Base-by-base conservation (phyloP, 2,888 invertebrate genomes). In the Protodeltote pygarga region DNA sequence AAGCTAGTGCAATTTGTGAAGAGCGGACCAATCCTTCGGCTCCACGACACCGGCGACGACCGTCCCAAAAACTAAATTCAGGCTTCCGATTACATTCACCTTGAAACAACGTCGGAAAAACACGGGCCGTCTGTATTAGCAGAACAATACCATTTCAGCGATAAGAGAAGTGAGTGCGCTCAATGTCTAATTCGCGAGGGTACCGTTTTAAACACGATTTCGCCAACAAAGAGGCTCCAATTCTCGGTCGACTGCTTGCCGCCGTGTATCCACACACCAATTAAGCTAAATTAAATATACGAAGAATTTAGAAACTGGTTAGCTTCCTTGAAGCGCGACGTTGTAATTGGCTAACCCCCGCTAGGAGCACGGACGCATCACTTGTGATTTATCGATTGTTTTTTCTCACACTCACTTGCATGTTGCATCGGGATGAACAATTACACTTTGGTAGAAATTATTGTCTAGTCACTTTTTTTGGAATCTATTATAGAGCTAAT, bases 241-340 rank as follows among this genome's bases (percentile, higher is more conserved):
- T 87, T 88, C 85, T 87, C 87, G 89, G 89, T 90, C 86, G 83
- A 83, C 83, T 88, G 89, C 85, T 71, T 83, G 74, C 85, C 77
- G 73, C 79, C 75, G 78, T 81, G 83, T 82, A 88, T 86, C 85
- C 79, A 87, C 85, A 87, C 85, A 87, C 86, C 87, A 90, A 91
- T 92, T 91, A 89, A 89, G 87, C 81, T 87, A 83, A 89, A 90
- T 88, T 88, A 89, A 89, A 89, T 86, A 89, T 87, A 90, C 88
- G 85, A 88, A 91, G 91, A 91, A 91, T 91, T 90, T 92, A 92
- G 92, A 91, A 91, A 92, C 88, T 89, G 85, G 83, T 89, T 87
- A 86, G 85, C 89, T 90, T 90, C 87, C 89, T 89, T 88, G 88
- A 87, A 91, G 90, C 91, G 91, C 86, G 89, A 84, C 91, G 88